Evolutionary conservation across 2,888 invertebrate species (phyloP), one percentile per base, ranked within the genome.

Genomic region (Metacarcinus magister): DNA sequence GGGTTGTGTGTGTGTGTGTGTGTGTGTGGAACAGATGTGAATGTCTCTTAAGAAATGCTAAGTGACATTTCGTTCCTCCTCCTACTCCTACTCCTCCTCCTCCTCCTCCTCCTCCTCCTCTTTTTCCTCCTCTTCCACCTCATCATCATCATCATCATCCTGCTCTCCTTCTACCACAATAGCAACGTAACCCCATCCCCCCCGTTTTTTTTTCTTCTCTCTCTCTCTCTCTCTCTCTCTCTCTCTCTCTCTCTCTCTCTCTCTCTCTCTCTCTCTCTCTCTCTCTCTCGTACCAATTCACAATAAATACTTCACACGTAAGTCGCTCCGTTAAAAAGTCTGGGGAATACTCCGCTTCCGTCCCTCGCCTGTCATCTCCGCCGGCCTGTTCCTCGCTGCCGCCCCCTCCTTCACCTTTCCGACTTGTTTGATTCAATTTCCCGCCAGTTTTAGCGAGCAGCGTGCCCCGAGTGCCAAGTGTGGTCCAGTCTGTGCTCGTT

Each of bases 381-480:
- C 82, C 82, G 32, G 82, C 82, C 82, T 54, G 54, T 32, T 32
- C 13, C n/a, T 75, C 82, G 13, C 82, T 16, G 10, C 32, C 82
- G 7, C 32, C 32, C 82, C 82, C 32, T 82, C 32, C 82, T 82
- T 91, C 39, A 90, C 44, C 91, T 91, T 91, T 32, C 91, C 91
- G 46, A 44, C 91, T 91, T 46, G 91, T 91, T 46, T 91, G 91
- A 91, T 91, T 46, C 91, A 44, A 46, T 91, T 46, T 44, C 91
- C 44, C 46, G 91, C 44, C 44, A 44, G 91, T 91, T 44, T n/a
- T 28, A 46, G 44, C 91, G 44, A 91, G 91, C 91, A 44, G 46
- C 91, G 91, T 46, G 91, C 28, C 44, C 91, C 44, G 46, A 91
- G 44, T 91, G 91, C 46, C 44, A 44, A 91, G 46, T n/a, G 46